phyloP scores from a whole-genome alignment of 1,140 invertebrate genomes.

The Phymorhynchus buccinoides region DNA sequence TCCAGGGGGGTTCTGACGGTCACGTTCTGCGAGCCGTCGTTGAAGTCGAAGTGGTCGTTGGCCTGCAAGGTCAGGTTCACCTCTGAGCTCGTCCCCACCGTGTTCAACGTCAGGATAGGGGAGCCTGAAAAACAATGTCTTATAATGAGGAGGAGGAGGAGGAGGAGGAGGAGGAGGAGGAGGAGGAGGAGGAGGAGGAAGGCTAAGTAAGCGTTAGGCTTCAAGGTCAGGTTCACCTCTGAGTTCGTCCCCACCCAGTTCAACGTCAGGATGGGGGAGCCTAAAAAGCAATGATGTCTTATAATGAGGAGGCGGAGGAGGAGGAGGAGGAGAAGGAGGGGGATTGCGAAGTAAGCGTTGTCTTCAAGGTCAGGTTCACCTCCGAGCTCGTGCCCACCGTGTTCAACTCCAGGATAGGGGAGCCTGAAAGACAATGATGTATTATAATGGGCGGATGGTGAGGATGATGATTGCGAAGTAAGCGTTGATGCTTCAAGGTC shows the following conservation, averaged over 20 bases:
- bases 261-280: not conserved
- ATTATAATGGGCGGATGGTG: not conserved
- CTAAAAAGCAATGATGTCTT: not conserved
- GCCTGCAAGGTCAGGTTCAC: slow-evolving; percentile 1
- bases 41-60: not conserved
- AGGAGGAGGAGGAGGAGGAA: not conserved
- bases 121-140: too few species aligned
- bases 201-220: not conserved
- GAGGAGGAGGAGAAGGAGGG: not conserved
- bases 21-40: not conserved
- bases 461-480: not conserved
- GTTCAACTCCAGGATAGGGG: not conserved
- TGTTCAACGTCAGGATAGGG: not conserved
- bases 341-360: not conserved
- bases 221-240: not conserved
- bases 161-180: too few species aligned
- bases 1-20: not conserved
- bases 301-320: not conserved
- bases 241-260: not conserved
- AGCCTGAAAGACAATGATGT: not conserved
- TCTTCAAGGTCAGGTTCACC: not conserved
- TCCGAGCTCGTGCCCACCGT: not conserved
- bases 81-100: not conserved
- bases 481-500: not conserved
- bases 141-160: too few species aligned